Evolutionary conservation across 2,888 invertebrate species (phyloP).

Genomic region (Trissoscelio sp.): DNA sequence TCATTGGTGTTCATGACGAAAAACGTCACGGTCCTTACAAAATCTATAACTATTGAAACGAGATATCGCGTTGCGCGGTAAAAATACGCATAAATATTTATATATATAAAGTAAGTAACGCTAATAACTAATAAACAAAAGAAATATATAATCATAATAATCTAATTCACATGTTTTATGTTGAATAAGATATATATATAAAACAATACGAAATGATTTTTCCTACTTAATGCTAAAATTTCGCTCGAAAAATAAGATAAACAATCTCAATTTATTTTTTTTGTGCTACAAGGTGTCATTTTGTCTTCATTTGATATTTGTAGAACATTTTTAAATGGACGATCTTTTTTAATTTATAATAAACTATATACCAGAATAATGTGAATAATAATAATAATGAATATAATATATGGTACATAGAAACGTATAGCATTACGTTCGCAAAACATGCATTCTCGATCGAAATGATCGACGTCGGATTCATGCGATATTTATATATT

Average conservation of each 20-base stretch:
- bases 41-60: slow-evolving; percentile 9
- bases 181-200: slow-evolving; percentile 12
- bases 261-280: slow-evolving; percentile 9
- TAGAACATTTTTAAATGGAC: slow-evolving; percentile 51
- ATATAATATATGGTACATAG: slow-evolving; percentile 20
- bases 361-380: slow-evolving; percentile 44
- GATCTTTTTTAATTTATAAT: slow-evolving; percentile 23
- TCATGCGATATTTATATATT: slow-evolving; percentile 13
- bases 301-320: slow-evolving; percentile 31
- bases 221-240: slow-evolving; percentile 17
- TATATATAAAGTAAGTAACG: slow-evolving; percentile 15
- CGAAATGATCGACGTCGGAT: slow-evolving; percentile 26
- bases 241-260: slow-evolving; percentile 15
- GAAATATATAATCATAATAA: slow-evolving; percentile 4
- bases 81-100: slow-evolving; percentile 17
- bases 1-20: slow-evolving; percentile 13
- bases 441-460: slow-evolving; percentile 47
- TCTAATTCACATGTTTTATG: slow-evolving; percentile 3
- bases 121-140: slow-evolving; percentile 13
- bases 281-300: slow-evolving; percentile 20
- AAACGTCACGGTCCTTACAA: slow-evolving; percentile 18
- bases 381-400: slow-evolving; percentile 32
- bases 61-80: slow-evolving; percentile 49
- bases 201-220: slow-evolving; percentile 38
- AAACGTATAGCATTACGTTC: slow-evolving; percentile 57